Base-by-base conservation (phyloP, 2,113 vertebrate species). In the Lycaon pictus region DNA sequence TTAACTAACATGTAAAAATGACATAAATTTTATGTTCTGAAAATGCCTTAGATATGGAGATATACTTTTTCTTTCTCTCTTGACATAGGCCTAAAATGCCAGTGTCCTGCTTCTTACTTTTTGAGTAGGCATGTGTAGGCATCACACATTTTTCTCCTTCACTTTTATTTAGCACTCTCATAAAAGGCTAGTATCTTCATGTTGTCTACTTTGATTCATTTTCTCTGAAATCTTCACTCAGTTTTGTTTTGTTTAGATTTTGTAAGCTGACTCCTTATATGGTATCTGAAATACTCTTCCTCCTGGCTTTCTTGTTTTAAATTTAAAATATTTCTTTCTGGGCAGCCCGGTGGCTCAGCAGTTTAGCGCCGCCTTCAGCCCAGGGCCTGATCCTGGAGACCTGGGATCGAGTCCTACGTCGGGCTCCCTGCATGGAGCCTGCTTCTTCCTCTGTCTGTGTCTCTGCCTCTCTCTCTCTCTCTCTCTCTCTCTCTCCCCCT, bases 151-250 rank as follows among this genome's bases (percentile, higher is more conserved):
- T 88, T 80, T 58, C 43, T 86, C 15, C 35, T 62, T 91, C 29
- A 86, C 80, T 92, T 97, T 88, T 74, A 51, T 58, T 91, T 95
- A 69, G 37, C 60, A 83, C 94, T 93, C 19, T 86, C 77, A 35
- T 35, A 67, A 90, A 96, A 92, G 27, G 5, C 22, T 82, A 76
- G 25, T 53, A 37, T 84, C 95, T 96, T 60, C 23, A 67, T 81
- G 29, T 97, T 86, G 48, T 23, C 82, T 88, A 6, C 9, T 92
- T 71, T 84, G 55, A 74, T 95, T 93, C 37, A 67, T 84, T 95
- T 92, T 88, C 65, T 93, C 32, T 96, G 65, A 96, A 92, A 88
- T 96, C n/a, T 53, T 90, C 13, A 32, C 20, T 88, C 11, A 48
- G 3, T 90, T 63, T 27, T 81, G 55, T 67, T 67, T 69, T 69